Base-by-base conservation (phyloP, 2,888 invertebrate genomes). In the Thyatira batis region DNA sequence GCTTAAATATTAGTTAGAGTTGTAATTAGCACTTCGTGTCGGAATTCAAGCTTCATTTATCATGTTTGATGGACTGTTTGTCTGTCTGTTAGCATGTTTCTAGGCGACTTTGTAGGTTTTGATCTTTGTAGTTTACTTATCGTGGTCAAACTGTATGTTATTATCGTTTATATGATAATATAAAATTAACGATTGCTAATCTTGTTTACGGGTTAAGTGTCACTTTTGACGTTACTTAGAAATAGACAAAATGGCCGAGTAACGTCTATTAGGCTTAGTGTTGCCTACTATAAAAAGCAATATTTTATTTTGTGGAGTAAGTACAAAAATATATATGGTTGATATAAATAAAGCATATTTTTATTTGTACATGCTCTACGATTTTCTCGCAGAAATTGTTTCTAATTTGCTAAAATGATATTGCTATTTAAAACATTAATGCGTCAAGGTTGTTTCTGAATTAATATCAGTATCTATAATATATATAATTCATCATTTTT, bases 21-120 rank as follows among this genome's bases (percentile, higher is more conserved):
- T 52, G 49, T 58, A 57, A 71, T 76, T 75, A 72, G 57, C 70
- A 58, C 63, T 52, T 53, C 49, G 57, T 62, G 52, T 67, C 63
- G 68, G 69, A 71, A 68, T 66, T 52, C 52, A 60, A 60, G 46
- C 65, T 63, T 65, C 48, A 27, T 61, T 76, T 77, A 74, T 61
- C 73, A 59, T 49, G 58, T 74, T 69, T 71, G 73, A 76, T 73
- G 69, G 68, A 55, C 60, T 77, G 67, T 78, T 73, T 69, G 64
- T 61, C 4, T 33, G 52, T 64, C n/a, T 60, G 54, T 78, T 76
- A 76, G 63, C 64, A 51, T n/a, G 50, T 72, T 63, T 71, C 71
- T 73, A 73, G 71, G 71, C 63, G 13, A 46, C 46, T 46, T 21
- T 46, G 25, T 23, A 46, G 21, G 46, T 25, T 25, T 25, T 27